Base-by-base conservation (phyloP, 2,888 invertebrate genomes). In the Formica aserva region DNA sequence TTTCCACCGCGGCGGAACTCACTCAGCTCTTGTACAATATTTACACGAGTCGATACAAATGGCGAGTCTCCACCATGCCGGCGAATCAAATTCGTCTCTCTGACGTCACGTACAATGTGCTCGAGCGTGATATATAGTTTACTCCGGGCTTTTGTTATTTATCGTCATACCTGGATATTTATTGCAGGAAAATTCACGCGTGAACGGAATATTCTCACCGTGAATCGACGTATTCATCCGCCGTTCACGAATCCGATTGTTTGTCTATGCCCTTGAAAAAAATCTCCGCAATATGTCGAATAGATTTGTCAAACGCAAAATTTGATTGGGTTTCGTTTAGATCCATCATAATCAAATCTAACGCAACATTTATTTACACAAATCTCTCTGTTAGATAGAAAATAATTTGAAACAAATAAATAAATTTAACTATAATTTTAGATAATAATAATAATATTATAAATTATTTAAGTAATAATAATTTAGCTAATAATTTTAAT, bases 31-130 rank as follows among this genome's bases (percentile, higher is more conserved):
- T 18, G 55, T 83, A 77, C 80, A 90, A 91, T 91, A 90, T 92
- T 92, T 91, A 90, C 91, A 88, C 88, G 86, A 86, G 89, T 88
- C 88, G 85, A 87, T 84, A 87, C 85, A 90, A 89, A 89, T 86
- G 87, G 80, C 88, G 69, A 66, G 74, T 62, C 77, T 41, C 62
- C 85, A 66, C 85, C 83, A 66, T 83, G 18, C 76, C 15, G 67
- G 78, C 72, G 85, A 83, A 83, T 87, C 80, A 69, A 85, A 90
- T 85, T 86, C 88, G 83, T 57, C 81, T 74, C 74, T 57, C 77
- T 57, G 85, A 45, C 82, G 63, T 80, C 81, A 66, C 55, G 72
- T 74, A 71, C 80, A 74, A 72, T 80, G 13, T 38, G 82, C 57
- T 82, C 57, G 78, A 84, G 45, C 66, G 55, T 35, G 57, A 62